Evolutionary conservation across 2,888 invertebrate species (phyloP).

Genomic region (Eurois occulta): DNA sequence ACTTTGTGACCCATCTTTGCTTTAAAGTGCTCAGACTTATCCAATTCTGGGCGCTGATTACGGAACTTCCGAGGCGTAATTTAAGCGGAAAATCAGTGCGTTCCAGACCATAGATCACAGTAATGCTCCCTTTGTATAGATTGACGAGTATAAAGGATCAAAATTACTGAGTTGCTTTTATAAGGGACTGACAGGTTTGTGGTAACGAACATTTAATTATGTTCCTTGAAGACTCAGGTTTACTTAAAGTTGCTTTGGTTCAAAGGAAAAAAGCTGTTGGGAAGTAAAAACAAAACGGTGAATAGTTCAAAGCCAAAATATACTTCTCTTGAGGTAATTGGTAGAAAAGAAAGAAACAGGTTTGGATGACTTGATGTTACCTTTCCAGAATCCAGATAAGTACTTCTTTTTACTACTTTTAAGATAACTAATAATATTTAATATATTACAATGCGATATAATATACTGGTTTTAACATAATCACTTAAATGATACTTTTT

Average conservation of each 20-base stretch:
- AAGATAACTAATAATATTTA: no score
- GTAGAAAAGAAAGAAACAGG: not conserved
- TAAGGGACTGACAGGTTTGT: constrained; percentile 45
- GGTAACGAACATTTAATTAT: constrained; percentile 48
- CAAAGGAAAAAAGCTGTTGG: not conserved
- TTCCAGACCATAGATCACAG: constrained; percentile 64
- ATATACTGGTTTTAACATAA: not conserved
- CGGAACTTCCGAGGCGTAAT: constrained; percentile 71
- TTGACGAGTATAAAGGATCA: constrained; percentile 49
- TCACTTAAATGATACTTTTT: no score
- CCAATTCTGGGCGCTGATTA: constrained; percentile 79
- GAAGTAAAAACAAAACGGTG: not conserved
- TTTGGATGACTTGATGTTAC: not conserved
- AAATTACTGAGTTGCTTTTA: constrained; percentile 49
- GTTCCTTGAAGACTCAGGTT: constrained; percentile 35
- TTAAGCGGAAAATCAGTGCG: constrained; percentile 69
- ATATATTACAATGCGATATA: no score
- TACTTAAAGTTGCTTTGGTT: constrained; percentile 11
- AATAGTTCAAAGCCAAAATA: not conserved
- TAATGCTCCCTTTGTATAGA: constrained; percentile 59
- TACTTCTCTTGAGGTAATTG: not conserved
- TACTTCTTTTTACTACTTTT: no score
- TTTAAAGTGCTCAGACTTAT: constrained; percentile 86
- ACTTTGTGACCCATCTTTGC: constrained; percentile 89
- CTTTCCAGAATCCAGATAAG: not conserved